Conservation (phyloP, 2,888 invertebrate species). For the Colostygia pectinataria region DNA sequence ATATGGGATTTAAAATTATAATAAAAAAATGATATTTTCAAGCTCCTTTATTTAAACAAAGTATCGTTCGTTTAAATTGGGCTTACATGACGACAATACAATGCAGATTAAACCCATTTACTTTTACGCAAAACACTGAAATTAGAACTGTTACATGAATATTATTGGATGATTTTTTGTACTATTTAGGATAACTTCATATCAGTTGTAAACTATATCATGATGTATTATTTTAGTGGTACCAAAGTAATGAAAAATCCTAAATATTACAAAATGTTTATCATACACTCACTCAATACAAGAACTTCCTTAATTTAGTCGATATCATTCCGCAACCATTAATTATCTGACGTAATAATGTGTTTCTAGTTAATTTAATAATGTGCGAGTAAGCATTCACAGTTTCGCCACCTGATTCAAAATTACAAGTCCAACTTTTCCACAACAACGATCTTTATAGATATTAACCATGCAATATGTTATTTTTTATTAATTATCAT, state of each 20-base stretch:
- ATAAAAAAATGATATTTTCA: conserved; percentile 44
- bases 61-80: conserved; percentile 44
- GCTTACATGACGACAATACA: conserved; percentile 25
- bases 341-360: conserved; percentile 40
- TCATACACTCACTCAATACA: conserved; percentile 24
- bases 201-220: neutral
- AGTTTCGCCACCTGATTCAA: conserved; percentile 49
- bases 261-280: neutral
- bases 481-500: conserved; percentile 7
- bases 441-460: conserved; percentile 40
- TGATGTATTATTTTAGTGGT: too few species aligned
- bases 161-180: too few species aligned
- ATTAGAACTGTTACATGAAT: too few species aligned
- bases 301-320: conserved; percentile 22
- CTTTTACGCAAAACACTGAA: conserved; percentile 1
- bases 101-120: conserved; percentile 12
- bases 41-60: conserved; percentile 79
- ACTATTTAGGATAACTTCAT: neutral
- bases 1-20: too few species aligned
- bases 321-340: conserved; percentile 35
- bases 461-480: conserved; percentile 24
- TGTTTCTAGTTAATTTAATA: conserved; percentile 55
- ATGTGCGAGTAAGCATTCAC: conserved; percentile 71
- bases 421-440: conserved; percentile 34
- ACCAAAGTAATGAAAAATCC: too few species aligned